Percentiles rank a stretch among this genome's conserved stretches.
phyloP scores from a whole-genome alignment of 2,888 invertebrate genomes.

The Hipparchia sbordonii region DNA sequence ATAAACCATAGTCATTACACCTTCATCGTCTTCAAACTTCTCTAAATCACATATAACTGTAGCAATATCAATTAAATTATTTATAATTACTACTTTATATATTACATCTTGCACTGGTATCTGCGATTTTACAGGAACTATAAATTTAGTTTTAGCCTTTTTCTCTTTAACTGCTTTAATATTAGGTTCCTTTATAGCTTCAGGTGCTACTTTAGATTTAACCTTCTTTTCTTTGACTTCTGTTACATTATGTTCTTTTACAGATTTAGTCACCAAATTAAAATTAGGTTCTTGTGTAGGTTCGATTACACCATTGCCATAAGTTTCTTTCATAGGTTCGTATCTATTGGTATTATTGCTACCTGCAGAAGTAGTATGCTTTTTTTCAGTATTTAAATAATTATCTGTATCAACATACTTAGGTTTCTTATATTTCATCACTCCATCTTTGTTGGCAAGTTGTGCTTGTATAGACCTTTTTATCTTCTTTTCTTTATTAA shows the following conservation, averaged over 20 bases:
- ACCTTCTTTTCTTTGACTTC: neutral
- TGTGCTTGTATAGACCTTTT: constrained; percentile 58
- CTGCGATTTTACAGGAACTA: constrained; percentile 64
- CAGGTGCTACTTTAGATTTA: constrained; percentile 7
- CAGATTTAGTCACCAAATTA: neutral
- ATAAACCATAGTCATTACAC: constrained; percentile 6
- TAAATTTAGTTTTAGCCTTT: constrained; percentile 57
- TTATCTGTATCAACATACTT: constrained; percentile 34
- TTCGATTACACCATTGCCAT: neutral
- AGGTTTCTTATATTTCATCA: constrained; percentile 69
- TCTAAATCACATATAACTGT: neutral
- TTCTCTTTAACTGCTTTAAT: constrained; percentile 46
- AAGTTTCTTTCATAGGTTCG: neutral
- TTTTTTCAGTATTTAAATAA: neutral
- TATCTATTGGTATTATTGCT: neutral
- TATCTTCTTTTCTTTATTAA: constrained; percentile 32
- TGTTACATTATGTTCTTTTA: neutral
- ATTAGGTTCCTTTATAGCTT: constrained; percentile 2
- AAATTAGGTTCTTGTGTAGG: neutral
- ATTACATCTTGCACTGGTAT: constrained; percentile 56
- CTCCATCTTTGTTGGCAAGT: constrained; percentile 64
- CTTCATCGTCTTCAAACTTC: neutral
- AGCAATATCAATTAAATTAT: constrained; percentile 37
- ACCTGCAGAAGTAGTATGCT: neutral
- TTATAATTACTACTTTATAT: constrained; percentile 49